phyloP scores from a whole-genome alignment of 1,140 invertebrate species.

The Papilio helenus region DNA sequence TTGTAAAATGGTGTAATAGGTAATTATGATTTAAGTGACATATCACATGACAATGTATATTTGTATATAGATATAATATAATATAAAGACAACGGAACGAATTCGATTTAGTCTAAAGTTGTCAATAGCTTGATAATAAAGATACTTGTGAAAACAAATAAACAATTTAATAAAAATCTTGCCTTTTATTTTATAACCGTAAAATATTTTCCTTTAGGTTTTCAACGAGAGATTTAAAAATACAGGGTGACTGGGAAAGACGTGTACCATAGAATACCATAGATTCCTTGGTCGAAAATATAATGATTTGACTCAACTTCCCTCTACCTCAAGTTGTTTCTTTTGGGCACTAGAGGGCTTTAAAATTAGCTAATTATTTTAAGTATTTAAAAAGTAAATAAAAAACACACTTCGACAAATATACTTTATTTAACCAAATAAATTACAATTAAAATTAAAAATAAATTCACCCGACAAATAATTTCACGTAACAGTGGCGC shows the following conservation, averaged over 20 bases:
- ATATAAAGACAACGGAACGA: slow-evolving; percentile 46
- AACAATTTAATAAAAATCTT: slow-evolving; percentile 47
- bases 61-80: slow-evolving; percentile 76
- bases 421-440: slow-evolving; percentile 80
- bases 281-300: no score
- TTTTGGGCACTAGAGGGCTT: no score
- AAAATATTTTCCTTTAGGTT: neutral
- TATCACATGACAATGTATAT: slow-evolving; percentile 78
- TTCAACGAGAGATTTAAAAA: no score
- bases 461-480: slow-evolving; percentile 68
- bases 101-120: slow-evolving; percentile 56
- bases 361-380: no score
- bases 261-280: no score
- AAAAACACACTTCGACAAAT: slow-evolving; percentile 67
- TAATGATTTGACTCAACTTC: no score
- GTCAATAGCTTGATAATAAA: slow-evolving; percentile 60
- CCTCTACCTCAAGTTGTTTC: no score
- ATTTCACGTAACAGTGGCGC: slow-evolving; percentile 64
- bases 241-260: no score
- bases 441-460: slow-evolving; percentile 79
- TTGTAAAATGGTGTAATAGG: slow-evolving; percentile 27
- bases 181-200: slow-evolving; percentile 29
- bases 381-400: slow-evolving; percentile 40
- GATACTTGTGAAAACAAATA: slow-evolving; percentile 54
- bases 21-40: slow-evolving; percentile 47